Evolutionary conservation across 2,888 invertebrate genomes (phyloP).

Genomic region (Pycnomerus fuliginosus): DNA sequence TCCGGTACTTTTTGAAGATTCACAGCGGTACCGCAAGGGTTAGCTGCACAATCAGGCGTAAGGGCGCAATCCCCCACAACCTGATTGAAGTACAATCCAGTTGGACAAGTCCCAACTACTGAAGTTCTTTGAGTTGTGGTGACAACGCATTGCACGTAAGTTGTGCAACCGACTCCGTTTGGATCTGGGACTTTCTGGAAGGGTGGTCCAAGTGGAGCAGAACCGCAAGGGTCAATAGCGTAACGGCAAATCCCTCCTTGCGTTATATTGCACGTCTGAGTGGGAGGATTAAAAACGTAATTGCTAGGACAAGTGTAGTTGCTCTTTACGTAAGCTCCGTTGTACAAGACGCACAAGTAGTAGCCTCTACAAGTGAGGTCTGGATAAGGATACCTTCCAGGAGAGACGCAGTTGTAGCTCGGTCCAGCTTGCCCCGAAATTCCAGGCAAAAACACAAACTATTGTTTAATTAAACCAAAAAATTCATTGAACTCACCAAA

Average conservation of each 20-base stretch:
- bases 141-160: conserved; percentile 17
- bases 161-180: conserved; percentile 19
- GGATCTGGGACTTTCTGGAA: conserved; percentile 21
- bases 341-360: conserved; percentile 20
- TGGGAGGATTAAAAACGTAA: conserved; percentile 17
- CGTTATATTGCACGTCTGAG: conserved; percentile 13
- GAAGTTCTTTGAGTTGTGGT: too few species aligned
- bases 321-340: conserved; percentile 19
- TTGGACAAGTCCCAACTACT: too few species aligned
- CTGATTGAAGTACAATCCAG: too few species aligned
- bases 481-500: too few species aligned
- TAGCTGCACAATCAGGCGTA: too few species aligned
- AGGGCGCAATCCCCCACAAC: too few species aligned
- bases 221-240: conserved; percentile 10
- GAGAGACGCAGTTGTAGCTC: conserved; percentile 20
- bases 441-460: too few species aligned
- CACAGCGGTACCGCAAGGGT: too few species aligned
- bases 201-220: conserved; percentile 6
- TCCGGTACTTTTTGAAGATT: too few species aligned
- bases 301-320: conserved; percentile 24
- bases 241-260: conserved; percentile 13
- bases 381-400: conserved; percentile 19
- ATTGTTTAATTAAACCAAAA: too few species aligned
- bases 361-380: conserved; percentile 21
- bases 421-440: too few species aligned